Percentiles rank a stretch among this genome's conserved stretches.
phyloP scores from a whole-genome alignment of 2,113 vertebrate species.

The Mastomys natalensis region DNA sequence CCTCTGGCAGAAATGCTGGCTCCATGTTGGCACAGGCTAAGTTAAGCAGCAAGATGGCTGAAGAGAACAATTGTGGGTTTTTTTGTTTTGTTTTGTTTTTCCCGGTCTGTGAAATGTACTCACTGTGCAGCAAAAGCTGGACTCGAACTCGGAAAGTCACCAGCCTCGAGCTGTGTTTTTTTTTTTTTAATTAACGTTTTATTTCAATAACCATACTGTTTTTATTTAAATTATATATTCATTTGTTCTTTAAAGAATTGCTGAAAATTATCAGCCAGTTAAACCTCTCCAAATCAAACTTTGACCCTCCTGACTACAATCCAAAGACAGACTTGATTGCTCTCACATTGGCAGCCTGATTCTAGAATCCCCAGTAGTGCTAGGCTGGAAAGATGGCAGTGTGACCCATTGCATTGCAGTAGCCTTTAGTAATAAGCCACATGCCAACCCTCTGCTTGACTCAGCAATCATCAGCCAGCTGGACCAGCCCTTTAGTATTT shows the following conservation, averaged over 20 bases:
- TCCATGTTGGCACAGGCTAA: neutral
- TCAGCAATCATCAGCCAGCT: neutral
- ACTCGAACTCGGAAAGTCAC: no score
- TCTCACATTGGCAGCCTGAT: neutral
- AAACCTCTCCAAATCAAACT: neutral
- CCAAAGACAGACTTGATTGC: neutral
- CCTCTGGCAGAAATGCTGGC: neutral
- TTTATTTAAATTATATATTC: neutral
- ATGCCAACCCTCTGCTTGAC: neutral
- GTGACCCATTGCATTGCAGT: neutral
- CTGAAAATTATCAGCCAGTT: neutral
- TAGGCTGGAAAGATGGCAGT: neutral
- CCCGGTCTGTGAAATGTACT: no score
- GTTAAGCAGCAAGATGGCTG: neutral
- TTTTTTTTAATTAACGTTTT: neutral
- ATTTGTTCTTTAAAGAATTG: neutral
- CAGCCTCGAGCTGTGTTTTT: no score
- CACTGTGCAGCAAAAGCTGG: no score
- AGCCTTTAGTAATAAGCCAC: neutral
- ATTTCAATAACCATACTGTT: neutral
- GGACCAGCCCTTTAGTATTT: neutral
- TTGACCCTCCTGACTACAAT: neutral
- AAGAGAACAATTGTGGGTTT: neutral
- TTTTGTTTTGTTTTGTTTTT: no score
- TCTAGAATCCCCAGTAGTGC: neutral